These are phyloP conservation scores for Motacilla alba DNA, from an alignment of 2,113 vertebrate genomes.

Conservation along the genomic window DNA sequence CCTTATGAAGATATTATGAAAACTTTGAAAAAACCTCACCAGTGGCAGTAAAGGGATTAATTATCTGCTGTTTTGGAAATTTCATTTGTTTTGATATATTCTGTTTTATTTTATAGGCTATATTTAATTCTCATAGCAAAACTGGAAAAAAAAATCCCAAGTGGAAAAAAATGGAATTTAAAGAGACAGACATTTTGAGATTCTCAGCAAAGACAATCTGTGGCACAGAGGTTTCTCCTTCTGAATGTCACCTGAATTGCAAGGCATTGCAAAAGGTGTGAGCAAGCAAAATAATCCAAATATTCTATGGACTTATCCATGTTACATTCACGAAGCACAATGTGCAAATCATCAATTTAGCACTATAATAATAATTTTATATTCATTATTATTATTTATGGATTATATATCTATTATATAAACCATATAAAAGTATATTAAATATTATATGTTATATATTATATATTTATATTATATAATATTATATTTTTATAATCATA, in stretches of 20 bases:
- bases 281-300: neutral
- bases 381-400: neutral
- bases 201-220: neutral
- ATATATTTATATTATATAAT: too few species aligned
- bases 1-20: neutral
- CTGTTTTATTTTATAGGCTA: slow-evolving; percentile 34
- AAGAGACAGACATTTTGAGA: neutral
- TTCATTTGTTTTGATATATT: neutral
- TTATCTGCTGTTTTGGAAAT: neutral
- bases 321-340: neutral
- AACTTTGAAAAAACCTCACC: neutral
- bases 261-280: neutral
- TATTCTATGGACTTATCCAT: neutral
- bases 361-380: neutral
- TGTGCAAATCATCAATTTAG: neutral
- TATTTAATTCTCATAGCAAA: slow-evolving; percentile 24
- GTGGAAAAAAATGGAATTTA: neutral
- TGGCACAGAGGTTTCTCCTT: neutral
- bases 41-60: neutral
- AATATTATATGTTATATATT: neutral
- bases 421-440: neutral
- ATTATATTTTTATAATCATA: too few species aligned
- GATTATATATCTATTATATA: neutral
- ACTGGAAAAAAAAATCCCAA: neutral
- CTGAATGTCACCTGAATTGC: neutral